Conservation (phyloP, 2,888 invertebrate species). For the Euphydryas editha region DNA sequence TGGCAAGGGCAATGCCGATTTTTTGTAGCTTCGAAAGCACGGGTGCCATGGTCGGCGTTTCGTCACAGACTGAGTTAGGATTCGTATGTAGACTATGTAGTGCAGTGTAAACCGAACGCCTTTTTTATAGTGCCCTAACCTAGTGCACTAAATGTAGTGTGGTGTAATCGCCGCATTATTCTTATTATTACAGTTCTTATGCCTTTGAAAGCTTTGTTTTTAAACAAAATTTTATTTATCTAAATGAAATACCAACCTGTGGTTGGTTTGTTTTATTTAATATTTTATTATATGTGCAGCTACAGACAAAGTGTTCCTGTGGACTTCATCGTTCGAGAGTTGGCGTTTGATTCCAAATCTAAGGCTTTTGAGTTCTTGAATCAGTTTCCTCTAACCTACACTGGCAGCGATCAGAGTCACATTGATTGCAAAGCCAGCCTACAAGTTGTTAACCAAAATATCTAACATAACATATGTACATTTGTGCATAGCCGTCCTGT, state of each 20-base stretch:
- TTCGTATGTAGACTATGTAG: no score
- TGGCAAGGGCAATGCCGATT: no score
- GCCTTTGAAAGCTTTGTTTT: background rate
- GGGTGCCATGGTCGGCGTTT: no score
- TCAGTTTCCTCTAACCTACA: conserved; percentile 90
- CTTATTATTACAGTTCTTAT: background rate
- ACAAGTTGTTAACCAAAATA: conserved; percentile 78
- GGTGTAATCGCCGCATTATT: no score
- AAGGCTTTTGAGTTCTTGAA: conserved; percentile 95
- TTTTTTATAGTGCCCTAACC: no score
- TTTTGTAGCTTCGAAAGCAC: no score
- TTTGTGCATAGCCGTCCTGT: conserved; percentile 60
- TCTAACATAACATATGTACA: conserved; percentile 78
- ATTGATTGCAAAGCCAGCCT: conserved; percentile 96
- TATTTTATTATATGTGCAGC: conserved; percentile 87
- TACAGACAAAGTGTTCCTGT: conserved; percentile 96
- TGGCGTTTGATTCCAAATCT: conserved; percentile 93
- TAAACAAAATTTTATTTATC: background rate
- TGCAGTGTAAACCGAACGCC: no score
- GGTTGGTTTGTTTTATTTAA: conserved; percentile 72
- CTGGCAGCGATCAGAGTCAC: conserved; percentile 87
- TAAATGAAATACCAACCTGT: conserved; percentile 35
- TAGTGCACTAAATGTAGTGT: no score
- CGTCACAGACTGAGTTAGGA: no score
- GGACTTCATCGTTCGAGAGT: conserved; percentile 92